Evolutionary conservation across 2,113 vertebrate genomes (phyloP), one percentile per base, ranked within the genome.

Genomic region (Empidonax traillii): DNA sequence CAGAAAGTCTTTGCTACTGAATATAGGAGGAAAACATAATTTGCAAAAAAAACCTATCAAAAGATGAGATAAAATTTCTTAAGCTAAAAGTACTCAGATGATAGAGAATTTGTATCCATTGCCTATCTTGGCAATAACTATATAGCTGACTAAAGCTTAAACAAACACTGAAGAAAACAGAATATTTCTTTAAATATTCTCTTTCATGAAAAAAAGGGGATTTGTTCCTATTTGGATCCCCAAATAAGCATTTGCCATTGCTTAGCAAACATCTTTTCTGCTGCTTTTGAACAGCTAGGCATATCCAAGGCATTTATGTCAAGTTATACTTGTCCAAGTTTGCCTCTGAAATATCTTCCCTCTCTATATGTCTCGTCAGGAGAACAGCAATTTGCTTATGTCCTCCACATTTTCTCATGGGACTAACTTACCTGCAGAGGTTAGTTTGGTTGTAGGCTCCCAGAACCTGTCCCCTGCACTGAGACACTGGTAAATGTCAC

Each of bases 41-140:
- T 77, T 90, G 66, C 44, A 19, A 90, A 93, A 89, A 91, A 72
- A 73, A 18, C 31, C 31, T 28, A 14, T 23, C 85, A 75, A 88
- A 91, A 86, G 39, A 74, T 69, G 18, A 93, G 93, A 86, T 71
- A 78, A 81, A 90, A 89, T 44, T 87, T 28, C 41, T 87, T 56
- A 44, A 67, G 14, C 16, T 56, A 53, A 85, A 96, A 90, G 35
- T 52, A 81, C 4, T 84, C 59, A 85, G 35, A 56, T 68, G 33
- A 13, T 74, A 56, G n/a, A 74, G 16, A 77, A 92, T 58, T 78
- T 71, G 23, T 69, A 80, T 67, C 39, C 27, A 74, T 55, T 63
- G 43, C 6, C 59, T 93, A 41, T 77, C 90, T 93, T 93, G 59
- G 59, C 21, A 67, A 85, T 41, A 93, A 74, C 59, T 49, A 21